Evolutionary conservation across 2,888 invertebrate species (phyloP).

Genomic region (Mythimna pallens): DNA sequence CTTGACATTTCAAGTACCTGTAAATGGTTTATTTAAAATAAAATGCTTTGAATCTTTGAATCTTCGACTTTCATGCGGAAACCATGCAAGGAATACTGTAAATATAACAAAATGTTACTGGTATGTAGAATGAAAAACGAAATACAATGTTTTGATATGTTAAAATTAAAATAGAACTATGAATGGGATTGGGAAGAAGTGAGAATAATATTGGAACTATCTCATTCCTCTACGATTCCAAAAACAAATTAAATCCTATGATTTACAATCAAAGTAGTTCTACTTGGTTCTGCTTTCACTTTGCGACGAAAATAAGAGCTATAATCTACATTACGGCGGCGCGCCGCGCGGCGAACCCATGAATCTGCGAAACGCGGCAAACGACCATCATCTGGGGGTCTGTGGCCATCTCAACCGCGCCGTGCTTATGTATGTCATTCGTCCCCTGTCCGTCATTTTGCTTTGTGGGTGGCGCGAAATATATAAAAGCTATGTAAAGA

Average conservation of each 20-base stretch:
- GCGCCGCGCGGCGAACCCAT: slow-evolving; percentile 49
- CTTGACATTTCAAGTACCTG: no score
- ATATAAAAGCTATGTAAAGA: slow-evolving; percentile 24
- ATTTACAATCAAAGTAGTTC: slow-evolving; percentile 1
- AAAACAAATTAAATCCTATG: slow-evolving; percentile 28
- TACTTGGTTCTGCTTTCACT: slow-evolving; percentile 64
- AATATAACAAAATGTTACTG: no score
- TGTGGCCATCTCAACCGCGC: slow-evolving; percentile 49
- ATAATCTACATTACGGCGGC: slow-evolving; percentile 58
- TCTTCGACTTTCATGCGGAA: no score
- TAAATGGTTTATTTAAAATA: no score
- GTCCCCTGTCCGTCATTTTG: slow-evolving; percentile 63
- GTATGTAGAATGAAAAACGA: no score
- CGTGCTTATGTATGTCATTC: slow-evolving; percentile 56
- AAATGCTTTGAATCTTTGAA: no score
- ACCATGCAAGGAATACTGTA: no score
- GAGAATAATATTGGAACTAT: no score
- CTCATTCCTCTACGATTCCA: background rate
- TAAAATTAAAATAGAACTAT: no score
- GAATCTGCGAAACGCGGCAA: slow-evolving; percentile 71
- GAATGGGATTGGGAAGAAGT: no score
- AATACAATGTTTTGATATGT: no score
- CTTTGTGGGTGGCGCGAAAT: slow-evolving; percentile 69
- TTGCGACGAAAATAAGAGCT: slow-evolving; percentile 62
- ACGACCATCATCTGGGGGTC: slow-evolving; percentile 71